Percentiles rank a stretch among this genome's conserved stretches.
Conservation (phyloP, 2,797 vertebrate genomes). For the Lepus townsendii region DNA sequence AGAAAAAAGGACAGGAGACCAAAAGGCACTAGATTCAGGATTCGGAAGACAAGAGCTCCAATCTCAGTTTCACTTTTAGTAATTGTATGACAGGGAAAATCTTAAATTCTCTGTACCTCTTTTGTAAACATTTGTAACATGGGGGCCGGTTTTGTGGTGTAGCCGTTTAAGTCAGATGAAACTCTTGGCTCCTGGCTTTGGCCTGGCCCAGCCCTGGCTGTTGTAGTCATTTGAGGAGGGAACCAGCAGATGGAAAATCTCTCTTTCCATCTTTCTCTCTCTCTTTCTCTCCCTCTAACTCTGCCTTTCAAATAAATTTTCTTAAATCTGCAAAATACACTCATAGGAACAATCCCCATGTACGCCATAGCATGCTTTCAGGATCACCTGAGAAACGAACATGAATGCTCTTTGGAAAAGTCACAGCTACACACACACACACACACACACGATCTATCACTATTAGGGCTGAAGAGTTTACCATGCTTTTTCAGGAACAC, state of each 20-base stretch:
- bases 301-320: too few species aligned
- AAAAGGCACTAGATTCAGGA: constrained; percentile 28
- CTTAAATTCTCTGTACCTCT: not conserved
- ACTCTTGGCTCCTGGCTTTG: too few species aligned
- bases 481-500: constrained; percentile 41
- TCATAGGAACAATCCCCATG: constrained; percentile 7
- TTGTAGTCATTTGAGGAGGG: too few species aligned
- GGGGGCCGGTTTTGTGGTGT: too few species aligned
- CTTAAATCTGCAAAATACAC: constrained; percentile 36
- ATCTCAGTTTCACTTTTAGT: not conserved
- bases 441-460: constrained; percentile 15
- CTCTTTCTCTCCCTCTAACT: too few species aligned
- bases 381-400: not conserved
- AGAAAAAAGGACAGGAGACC: constrained; percentile 79
- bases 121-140: not conserved
- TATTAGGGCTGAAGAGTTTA: constrained; percentile 61
- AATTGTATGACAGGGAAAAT: not conserved
- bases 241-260: too few species aligned
- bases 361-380: not conserved
- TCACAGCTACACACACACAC: not conserved
- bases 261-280: too few species aligned
- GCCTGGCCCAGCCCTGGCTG: too few species aligned
- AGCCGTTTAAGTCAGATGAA: too few species aligned
- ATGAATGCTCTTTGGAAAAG: not conserved
- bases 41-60: constrained; percentile 26